phyloP scores from a whole-genome alignment of 2,113 vertebrate genomes.

The Pteropus alecto region DNA sequence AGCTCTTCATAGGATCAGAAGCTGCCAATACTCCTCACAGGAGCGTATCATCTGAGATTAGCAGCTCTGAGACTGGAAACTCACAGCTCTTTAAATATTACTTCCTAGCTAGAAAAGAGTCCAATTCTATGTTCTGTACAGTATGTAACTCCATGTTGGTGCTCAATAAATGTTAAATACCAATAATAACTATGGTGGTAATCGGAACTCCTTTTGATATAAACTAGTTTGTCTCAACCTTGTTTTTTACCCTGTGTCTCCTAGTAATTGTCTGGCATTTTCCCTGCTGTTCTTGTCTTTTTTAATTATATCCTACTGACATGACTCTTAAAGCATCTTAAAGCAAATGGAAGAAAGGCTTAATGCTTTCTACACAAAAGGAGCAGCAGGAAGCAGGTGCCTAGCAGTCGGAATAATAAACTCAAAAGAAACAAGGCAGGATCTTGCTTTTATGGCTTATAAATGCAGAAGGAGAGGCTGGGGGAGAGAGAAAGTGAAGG shows the following conservation, averaged over 20 bases:
- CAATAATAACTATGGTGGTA: conserved; percentile 53
- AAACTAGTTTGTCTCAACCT: conserved; percentile 56
- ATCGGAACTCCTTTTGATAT: conserved; percentile 57
- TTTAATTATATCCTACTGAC: conserved; percentile 63
- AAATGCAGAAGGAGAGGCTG: not conserved
- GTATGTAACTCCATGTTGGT: not conserved
- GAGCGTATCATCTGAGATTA: not conserved
- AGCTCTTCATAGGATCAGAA: not conserved
- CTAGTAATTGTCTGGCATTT: conserved; percentile 65
- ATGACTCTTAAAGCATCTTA: conserved; percentile 48
- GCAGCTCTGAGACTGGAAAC: not conserved
- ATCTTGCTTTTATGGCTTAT: conserved; percentile 43
- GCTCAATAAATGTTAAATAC: conserved; percentile 50
- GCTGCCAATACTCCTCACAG: not conserved
- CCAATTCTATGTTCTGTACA: conserved; percentile 44
- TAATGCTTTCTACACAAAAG: conserved; percentile 47
- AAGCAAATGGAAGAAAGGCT: conserved; percentile 19
- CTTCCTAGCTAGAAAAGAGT: not conserved
- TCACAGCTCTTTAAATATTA: not conserved
- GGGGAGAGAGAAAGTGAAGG: not conserved
- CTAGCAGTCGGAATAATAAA: conserved; percentile 50
- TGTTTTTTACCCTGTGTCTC: conserved; percentile 48
- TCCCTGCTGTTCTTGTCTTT: conserved; percentile 62
- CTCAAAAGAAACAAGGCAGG: conserved; percentile 30
- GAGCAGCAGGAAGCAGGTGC: conserved; percentile 16